A percentile compares a stretch with the other conserved stretches of the same genome.
Conservation (phyloP, 2,888 invertebrate species). For the Caenorhabditis panamensis region DNA sequence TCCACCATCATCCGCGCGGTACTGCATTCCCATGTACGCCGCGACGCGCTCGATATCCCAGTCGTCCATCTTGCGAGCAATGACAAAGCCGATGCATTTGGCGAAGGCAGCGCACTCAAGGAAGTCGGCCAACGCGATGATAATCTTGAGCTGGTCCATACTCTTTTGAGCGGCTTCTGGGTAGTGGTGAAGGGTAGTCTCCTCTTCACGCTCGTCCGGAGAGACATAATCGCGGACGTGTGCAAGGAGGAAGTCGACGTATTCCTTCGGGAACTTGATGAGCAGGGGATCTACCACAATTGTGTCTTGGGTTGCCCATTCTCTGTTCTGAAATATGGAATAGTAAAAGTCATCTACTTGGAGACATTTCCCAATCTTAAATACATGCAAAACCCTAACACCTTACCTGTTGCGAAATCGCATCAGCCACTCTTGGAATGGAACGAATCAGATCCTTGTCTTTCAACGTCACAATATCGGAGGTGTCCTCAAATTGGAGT, state of each 20-base stretch:
- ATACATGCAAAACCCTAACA: too few relatives aligned
- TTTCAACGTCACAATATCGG: too few relatives aligned
- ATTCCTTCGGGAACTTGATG: too few relatives aligned
- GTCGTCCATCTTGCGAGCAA: background rate
- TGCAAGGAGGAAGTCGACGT: background rate
- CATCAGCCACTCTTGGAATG: too few relatives aligned
- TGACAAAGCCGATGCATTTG: background rate
- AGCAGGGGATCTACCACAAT: too few relatives aligned
- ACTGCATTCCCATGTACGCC: background rate
- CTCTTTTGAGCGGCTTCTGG: background rate
- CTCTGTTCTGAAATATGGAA: too few relatives aligned
- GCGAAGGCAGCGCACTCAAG: background rate
- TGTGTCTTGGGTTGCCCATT: too few relatives aligned
- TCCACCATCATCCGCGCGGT: background rate
- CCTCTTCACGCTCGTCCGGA: background rate
- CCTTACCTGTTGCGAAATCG: too few relatives aligned
- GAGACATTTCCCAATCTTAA: too few relatives aligned
- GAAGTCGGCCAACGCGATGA: constrained; percentile 5
- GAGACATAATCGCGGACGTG: background rate
- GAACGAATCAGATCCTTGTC: too few relatives aligned
- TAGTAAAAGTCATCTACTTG: too few relatives aligned
- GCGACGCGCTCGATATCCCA: background rate
- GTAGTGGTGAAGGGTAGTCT: background rate
- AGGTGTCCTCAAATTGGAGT: too few relatives aligned
- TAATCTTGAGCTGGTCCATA: background rate